Conservation (phyloP, 2,797 vertebrate genomes). For the Gallinago stenura region DNA sequence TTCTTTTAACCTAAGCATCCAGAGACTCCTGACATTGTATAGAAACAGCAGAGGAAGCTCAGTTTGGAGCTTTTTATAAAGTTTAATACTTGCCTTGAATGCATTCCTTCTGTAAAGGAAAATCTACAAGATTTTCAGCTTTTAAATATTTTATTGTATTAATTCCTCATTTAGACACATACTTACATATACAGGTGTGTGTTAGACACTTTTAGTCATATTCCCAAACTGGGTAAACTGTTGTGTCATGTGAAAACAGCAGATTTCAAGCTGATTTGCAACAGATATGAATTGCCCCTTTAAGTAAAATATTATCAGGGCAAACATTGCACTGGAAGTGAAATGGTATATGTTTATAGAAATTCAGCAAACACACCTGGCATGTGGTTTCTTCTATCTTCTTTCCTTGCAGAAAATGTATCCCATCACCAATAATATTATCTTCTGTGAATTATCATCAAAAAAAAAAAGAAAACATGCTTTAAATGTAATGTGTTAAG, state of each 20-base stretch:
- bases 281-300: background rate
- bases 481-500: background rate
- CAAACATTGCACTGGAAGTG: background rate
- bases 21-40: background rate
- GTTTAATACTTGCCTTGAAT: background rate
- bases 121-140: background rate
- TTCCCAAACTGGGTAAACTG: background rate
- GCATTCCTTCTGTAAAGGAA: background rate
- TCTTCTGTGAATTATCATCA: constrained; percentile 70
- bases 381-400: constrained; percentile 65
- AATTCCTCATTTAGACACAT: background rate
- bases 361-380: constrained; percentile 70
- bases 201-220: background rate
- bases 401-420: constrained; percentile 66
- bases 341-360: background rate
- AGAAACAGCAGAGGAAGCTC: background rate
- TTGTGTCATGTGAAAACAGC: background rate
- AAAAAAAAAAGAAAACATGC: background rate
- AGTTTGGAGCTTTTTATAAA: background rate
- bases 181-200: background rate
- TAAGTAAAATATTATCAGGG: background rate
- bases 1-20: background rate
- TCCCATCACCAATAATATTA: constrained; percentile 55
- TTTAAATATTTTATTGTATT: background rate
- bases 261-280: background rate